Base-by-base conservation (phyloP, 2,888 invertebrate species). In the Schizaphis graminum region DNA sequence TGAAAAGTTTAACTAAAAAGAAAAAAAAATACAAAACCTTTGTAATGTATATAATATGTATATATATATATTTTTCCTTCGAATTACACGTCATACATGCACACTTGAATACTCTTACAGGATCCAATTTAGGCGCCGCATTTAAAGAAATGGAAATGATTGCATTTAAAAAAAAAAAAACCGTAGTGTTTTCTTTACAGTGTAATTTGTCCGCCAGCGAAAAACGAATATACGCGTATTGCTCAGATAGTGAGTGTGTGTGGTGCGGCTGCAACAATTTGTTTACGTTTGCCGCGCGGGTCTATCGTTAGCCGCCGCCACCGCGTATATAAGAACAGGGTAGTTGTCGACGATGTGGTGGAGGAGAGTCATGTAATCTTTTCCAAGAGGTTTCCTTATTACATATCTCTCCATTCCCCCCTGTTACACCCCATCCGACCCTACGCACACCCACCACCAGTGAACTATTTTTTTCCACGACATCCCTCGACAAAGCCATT, bases 371-470 rank as follows among this genome's bases (percentile, higher is more conserved):
- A 56, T 85, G 84, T 44, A 89, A 93, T 93, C 89, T 89, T 92
- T 93, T 89, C 84, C 89, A n/a, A 89, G 89, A 89, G 88, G 67
- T 93, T 93, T 93, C 77, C 93, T 93, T 93, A 93, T 93, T 93
- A 84, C 89, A 26, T 41, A 61, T 61, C 89, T 84, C 88, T 93
- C 47, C 61, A 28, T 88, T 21, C 88, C 53, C 21, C 35, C 11
- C 35, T 4, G 49, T 26, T 88, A 13, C 53, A 35, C 11, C 11
- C 24, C 11, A 21, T 21, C 35, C 24, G 8, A 35, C 77, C 28
- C 16, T 16, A 41, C 53, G 10, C 49, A 44, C 28, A 35, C 26
- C 35, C 77, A 49, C 28, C 49, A 21, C 44, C 41, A 28, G 35
- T 44, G 44, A 92, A 86, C 28, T 57, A 92, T 86, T 86, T 86